Conservation (phyloP, 2,113 vertebrate species). For the Chrysochloris asiatica region DNA sequence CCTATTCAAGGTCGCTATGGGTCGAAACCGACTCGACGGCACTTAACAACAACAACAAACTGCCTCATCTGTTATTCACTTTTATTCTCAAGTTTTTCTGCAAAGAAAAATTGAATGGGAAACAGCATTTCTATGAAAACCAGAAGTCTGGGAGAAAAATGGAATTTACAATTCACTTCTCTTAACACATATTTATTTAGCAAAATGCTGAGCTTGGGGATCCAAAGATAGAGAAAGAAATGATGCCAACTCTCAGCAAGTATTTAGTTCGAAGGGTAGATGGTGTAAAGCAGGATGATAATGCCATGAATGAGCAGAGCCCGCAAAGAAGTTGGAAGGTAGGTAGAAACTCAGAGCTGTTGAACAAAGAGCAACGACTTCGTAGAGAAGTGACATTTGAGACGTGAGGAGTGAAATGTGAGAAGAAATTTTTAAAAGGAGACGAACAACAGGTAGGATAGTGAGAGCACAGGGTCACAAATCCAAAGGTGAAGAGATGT, state of each 20-base stretch:
- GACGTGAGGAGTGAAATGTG: neutral
- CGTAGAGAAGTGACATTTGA: neutral
- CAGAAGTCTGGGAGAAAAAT: neutral
- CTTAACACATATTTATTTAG: neutral
- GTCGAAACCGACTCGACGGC: too few species aligned
- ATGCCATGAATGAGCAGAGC: neutral
- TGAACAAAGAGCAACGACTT: neutral
- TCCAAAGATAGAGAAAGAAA: neutral
- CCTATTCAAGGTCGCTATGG: too few species aligned
- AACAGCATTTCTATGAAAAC: conserved; percentile 19
- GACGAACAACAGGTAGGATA: neutral
- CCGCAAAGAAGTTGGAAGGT: neutral
- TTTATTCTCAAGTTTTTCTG: neutral
- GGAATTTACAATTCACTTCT: neutral
- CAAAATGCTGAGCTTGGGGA: neutral
- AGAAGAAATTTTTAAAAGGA: neutral
- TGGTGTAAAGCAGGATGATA: neutral
- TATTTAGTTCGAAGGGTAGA: neutral
- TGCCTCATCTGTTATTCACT: neutral
- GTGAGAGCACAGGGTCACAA: neutral
- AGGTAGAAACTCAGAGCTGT: neutral
- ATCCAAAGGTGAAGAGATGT: neutral
- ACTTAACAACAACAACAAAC: neutral
- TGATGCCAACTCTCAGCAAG: neutral
- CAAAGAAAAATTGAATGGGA: neutral